A percentile compares a stretch with the other conserved stretches of the same genome.
Conservation (phyloP, 1,140 invertebrate genomes). For the Homalodisca vitripennis region DNA sequence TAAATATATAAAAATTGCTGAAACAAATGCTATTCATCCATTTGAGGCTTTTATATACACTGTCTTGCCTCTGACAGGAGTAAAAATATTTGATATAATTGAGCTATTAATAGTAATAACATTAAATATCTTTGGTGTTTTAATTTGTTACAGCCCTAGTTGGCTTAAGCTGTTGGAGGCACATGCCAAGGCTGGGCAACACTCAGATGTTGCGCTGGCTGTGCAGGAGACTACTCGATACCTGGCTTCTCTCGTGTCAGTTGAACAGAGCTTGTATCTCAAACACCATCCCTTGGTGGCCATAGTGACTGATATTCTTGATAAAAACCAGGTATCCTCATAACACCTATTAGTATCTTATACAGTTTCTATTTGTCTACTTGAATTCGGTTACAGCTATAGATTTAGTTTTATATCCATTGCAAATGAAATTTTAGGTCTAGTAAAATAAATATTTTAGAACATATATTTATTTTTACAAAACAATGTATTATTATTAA, state of each 20-base stretch:
- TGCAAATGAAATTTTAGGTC: background rate
- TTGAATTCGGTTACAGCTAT: background rate
- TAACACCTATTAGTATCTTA: background rate
- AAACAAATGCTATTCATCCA: too few species aligned
- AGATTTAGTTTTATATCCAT: background rate
- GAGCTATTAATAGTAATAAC: too few species aligned
- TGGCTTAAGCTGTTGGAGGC: conserved; percentile 8
- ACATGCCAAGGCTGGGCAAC: background rate
- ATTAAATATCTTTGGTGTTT: too few species aligned
- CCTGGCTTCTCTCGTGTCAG: background rate
- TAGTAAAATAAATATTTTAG: background rate
- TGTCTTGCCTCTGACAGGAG: too few species aligned
- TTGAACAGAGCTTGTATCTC: background rate
- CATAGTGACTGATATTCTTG: background rate
- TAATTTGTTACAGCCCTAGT: background rate
- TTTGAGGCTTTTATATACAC: too few species aligned
- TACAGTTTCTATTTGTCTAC: background rate
- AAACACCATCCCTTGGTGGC: conserved; percentile 16
- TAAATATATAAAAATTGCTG: too few species aligned
- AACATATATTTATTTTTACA: background rate
- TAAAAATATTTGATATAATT: too few species aligned
- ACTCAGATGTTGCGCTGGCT: background rate
- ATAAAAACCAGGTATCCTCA: conserved; percentile 5
- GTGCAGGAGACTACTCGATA: background rate
- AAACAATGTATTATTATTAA: too few species aligned